A percentile compares a stretch with the other conserved stretches of the same genome.
Conservation (phyloP, 2,113 vertebrate species). For the Equus przewalskii region DNA sequence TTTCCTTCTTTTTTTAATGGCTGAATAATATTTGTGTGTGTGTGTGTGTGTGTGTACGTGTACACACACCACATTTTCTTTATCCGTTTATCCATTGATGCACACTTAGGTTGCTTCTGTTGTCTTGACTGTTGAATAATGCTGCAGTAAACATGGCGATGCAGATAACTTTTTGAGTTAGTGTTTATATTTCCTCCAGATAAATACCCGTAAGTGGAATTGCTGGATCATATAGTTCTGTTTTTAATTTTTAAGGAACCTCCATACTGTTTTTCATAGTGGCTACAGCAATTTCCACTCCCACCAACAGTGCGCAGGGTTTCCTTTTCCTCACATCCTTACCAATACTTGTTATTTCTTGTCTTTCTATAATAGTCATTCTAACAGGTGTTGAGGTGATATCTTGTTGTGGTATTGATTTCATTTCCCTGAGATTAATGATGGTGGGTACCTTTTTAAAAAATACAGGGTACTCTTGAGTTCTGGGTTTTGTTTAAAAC, state of each 20-base stretch:
- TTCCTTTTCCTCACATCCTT: background rate
- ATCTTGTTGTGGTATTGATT: background rate
- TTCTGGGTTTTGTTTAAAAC: conserved; percentile 24
- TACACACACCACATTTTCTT: background rate
- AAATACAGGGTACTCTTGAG: background rate
- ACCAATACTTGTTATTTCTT: background rate
- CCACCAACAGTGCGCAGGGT: background rate
- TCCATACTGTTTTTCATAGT: background rate
- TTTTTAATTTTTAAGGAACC: background rate
- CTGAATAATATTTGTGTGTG: too few species aligned
- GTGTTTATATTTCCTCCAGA: background rate
- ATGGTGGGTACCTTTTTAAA: background rate
- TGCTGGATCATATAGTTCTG: background rate
- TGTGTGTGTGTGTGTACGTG: too few species aligned
- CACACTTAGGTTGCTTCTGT: background rate
- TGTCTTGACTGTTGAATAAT: background rate
- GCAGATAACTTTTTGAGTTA: background rate
- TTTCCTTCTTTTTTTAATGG: background rate
- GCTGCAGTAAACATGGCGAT: background rate
- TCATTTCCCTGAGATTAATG: background rate
- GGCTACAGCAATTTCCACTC: background rate
- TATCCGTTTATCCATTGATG: background rate
- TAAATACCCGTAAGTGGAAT: background rate
- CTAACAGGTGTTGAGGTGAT: background rate
- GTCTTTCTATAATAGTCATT: background rate